These are phyloP conservation scores for Acanthaster planci DNA, from an alignment of 35 echinoderm and acorn worm species.

Conservation along the genomic window DNA sequence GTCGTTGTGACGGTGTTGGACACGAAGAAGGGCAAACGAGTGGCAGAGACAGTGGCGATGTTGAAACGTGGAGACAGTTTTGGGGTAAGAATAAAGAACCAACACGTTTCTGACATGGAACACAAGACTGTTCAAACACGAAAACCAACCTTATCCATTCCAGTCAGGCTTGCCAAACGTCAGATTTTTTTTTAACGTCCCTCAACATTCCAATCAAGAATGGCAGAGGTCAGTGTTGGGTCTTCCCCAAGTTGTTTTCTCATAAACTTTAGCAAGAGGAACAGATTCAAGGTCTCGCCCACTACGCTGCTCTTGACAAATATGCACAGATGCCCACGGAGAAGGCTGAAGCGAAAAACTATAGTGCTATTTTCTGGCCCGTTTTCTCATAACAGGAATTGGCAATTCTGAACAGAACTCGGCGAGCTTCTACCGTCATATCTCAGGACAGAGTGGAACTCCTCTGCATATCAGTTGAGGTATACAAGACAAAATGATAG, in stretches of 20 bases:
- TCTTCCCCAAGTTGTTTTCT: too few species aligned
- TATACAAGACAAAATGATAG: too few species aligned
- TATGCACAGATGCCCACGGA: too few species aligned
- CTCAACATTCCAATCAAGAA: not conserved
- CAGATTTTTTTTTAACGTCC: not conserved
- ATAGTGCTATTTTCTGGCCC: too few species aligned
- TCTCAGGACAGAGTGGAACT: conserved; percentile 59
- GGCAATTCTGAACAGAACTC: conserved; percentile 64
- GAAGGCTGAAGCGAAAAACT: too few species aligned
- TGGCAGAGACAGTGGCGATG: conserved; percentile 59
- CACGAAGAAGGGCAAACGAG: conserved; percentile 51
- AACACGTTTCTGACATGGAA: not conserved
- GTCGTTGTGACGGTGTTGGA: conserved; percentile 74
- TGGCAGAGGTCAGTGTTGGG: too few species aligned
- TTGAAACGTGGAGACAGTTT: conserved; percentile 82
- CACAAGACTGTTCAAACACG: not conserved
- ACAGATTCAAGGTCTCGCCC: too few species aligned
- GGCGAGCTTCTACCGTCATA: conserved; percentile 77
- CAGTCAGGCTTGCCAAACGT: not conserved
- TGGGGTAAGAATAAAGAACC: conserved; percentile 56
- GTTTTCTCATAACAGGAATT: conserved; percentile 58
- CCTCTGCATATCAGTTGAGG: conserved; percentile 70
- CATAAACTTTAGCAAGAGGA: too few species aligned
- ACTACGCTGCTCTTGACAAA: too few species aligned
- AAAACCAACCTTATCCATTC: not conserved